Percentiles rank a stretch among this genome's conserved stretches.
Conservation (phyloP, 2,113 vertebrate species). For the Leptodactylus fuscus region DNA sequence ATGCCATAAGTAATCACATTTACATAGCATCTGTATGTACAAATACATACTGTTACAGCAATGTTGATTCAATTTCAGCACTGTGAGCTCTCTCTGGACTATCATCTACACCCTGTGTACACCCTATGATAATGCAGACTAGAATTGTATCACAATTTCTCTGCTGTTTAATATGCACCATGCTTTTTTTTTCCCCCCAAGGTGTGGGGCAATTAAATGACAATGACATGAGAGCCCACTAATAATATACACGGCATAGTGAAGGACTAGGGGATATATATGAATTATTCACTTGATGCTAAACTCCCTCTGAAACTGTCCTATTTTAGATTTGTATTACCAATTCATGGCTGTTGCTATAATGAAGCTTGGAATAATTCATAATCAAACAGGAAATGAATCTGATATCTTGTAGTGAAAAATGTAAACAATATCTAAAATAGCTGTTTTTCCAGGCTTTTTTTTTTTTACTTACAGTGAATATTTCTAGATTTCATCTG, state of each 20-base stretch:
- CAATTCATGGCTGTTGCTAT: conserved; percentile 27
- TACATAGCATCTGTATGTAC: too few relatives aligned
- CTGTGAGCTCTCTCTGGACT: not conserved
- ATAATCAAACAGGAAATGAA: conserved; percentile 21
- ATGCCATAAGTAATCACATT: too few relatives aligned
- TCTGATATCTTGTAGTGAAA: conserved; percentile 1
- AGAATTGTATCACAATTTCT: not conserved
- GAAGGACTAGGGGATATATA: not conserved
- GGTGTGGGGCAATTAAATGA: not conserved
- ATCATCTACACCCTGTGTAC: not conserved
- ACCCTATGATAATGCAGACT: not conserved
- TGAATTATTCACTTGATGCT: conserved; percentile 34
- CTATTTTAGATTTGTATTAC: conserved; percentile 38
- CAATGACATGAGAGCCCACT: conserved; percentile 3
- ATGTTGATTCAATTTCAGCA: not conserved
- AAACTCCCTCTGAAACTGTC: conserved; percentile 42
- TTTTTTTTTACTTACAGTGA: not conserved
- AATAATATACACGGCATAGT: not conserved
- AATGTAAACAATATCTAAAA: conserved; percentile 2
- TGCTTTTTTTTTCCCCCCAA: conserved; percentile 8
- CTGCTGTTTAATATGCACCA: not conserved
- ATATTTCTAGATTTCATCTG: not conserved
- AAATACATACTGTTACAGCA: too few relatives aligned
- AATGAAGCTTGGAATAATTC: conserved; percentile 29
- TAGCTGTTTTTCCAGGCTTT: not conserved